phyloP scores from a whole-genome alignment of 2,888 invertebrate species.

The Rhamnusium bicolor region DNA sequence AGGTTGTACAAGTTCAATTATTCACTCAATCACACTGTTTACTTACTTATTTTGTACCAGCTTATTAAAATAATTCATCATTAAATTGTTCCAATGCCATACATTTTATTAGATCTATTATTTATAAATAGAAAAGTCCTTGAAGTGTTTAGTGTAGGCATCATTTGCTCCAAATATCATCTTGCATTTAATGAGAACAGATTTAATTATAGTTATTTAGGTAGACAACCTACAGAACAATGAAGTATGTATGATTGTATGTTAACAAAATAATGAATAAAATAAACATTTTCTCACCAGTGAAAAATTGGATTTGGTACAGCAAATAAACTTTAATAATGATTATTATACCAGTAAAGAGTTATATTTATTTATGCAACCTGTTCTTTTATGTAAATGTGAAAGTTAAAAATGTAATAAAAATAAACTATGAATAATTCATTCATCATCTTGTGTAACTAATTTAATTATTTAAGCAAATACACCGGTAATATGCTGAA shows the following conservation, averaged over 20 bases:
- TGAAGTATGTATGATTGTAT: neutral
- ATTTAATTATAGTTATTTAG: conserved; percentile 1
- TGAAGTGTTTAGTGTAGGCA: conserved; percentile 47
- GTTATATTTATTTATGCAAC: neutral
- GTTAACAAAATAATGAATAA: neutral
- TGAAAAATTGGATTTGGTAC: neutral
- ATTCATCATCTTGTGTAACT: neutral
- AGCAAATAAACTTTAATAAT: neutral
- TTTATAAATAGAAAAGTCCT: conserved; percentile 60
- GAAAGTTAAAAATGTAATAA: neutral
- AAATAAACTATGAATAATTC: neutral
- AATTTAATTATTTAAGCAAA: neutral
- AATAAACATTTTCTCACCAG: neutral
- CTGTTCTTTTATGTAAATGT: neutral
- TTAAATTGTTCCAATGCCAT: conserved; percentile 28
- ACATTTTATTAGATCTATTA: conserved; percentile 41
- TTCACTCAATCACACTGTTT: conserved; percentile 1
- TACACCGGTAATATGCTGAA: neutral
- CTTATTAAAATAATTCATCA: conserved; percentile 46
- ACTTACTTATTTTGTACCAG: conserved; percentile 54
- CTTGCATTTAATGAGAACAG: conserved; percentile 3
- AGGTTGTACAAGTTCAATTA: conserved; percentile 1
- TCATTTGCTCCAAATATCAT: conserved; percentile 15
- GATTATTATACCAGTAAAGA: neutral
- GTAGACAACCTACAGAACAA: conserved; percentile 19